Evolutionary conservation across 2,113 vertebrate genomes (phyloP).

Genomic region (Salvelinus alpinus): DNA sequence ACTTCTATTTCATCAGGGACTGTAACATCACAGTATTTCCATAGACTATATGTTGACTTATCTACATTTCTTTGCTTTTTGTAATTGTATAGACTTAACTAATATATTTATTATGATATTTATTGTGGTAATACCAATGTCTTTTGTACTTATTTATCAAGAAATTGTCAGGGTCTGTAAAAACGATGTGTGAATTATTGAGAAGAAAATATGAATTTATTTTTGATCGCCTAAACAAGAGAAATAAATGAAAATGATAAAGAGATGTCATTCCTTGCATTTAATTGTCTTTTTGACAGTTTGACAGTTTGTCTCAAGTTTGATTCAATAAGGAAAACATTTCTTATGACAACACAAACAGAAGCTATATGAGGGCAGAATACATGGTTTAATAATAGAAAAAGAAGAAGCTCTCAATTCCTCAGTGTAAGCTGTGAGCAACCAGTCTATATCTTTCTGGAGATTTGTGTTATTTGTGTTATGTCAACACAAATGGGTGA

Average conservation of each 20-base stretch:
- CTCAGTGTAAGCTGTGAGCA: neutral
- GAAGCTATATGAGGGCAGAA: neutral
- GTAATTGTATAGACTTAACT: conserved; percentile 70
- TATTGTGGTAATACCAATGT: conserved; percentile 73
- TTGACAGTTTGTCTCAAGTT: neutral
- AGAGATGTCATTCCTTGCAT: neutral
- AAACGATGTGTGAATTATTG: conserved; percentile 62
- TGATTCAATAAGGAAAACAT: neutral
- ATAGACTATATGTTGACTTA: conserved; percentile 66
- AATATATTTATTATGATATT: conserved; percentile 82
- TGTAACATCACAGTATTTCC: conserved; percentile 75
- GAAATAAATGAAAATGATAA: conserved; percentile 45
- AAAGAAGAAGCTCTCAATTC: neutral
- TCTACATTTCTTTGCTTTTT: conserved; percentile 61
- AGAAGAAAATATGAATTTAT: conserved; percentile 64
- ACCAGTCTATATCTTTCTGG: neutral
- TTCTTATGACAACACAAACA: neutral
- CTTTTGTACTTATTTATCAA: conserved; percentile 83
- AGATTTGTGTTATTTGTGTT: neutral
- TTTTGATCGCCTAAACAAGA: conserved; percentile 67
- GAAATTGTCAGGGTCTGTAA: conserved; percentile 63
- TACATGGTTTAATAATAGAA: neutral
- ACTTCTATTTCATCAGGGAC: conserved; percentile 68
- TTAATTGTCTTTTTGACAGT: conserved; percentile 1
- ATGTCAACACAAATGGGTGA: neutral